These are phyloP conservation scores for Bradypus variegatus DNA, from an alignment of 2,797 vertebrate species.

Conservation along the genomic window DNA sequence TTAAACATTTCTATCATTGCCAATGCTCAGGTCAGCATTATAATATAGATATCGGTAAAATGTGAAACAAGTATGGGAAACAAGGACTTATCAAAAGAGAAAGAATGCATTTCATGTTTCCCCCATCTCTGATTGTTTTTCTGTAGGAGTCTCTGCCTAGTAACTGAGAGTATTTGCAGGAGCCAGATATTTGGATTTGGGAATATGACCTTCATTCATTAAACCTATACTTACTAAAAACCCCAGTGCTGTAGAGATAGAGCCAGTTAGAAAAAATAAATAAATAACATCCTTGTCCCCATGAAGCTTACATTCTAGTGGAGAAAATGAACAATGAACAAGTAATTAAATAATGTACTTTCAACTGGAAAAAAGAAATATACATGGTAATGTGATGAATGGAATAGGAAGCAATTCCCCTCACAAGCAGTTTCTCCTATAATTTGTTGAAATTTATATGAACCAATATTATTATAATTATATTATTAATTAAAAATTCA, in stretches of 20 bases:
- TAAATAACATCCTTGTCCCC: not conserved
- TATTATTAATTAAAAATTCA: too few relatives aligned
- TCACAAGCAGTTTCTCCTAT: too few relatives aligned
- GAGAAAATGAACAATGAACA: not conserved
- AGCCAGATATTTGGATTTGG: not conserved
- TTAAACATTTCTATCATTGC: not conserved
- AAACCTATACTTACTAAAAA: not conserved
- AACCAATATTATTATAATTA: too few relatives aligned
- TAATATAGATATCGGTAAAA: not conserved
- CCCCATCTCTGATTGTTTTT: not conserved
- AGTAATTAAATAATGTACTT: not conserved
- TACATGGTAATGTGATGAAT: not conserved
- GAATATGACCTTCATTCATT: not conserved
- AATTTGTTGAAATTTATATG: too few relatives aligned
- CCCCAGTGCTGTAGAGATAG: not conserved
- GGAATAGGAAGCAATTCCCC: not conserved
- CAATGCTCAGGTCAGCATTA: not conserved
- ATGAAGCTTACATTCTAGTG: not conserved
- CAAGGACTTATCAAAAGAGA: not conserved
- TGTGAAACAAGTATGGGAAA: not conserved
- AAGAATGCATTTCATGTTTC: not conserved
- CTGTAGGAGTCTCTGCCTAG: not conserved
- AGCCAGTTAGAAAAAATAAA: not conserved
- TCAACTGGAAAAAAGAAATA: not conserved
- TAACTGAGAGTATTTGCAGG: not conserved